Base-by-base conservation (phyloP, 1,140 invertebrate species). In the Chelonus insularis region DNA sequence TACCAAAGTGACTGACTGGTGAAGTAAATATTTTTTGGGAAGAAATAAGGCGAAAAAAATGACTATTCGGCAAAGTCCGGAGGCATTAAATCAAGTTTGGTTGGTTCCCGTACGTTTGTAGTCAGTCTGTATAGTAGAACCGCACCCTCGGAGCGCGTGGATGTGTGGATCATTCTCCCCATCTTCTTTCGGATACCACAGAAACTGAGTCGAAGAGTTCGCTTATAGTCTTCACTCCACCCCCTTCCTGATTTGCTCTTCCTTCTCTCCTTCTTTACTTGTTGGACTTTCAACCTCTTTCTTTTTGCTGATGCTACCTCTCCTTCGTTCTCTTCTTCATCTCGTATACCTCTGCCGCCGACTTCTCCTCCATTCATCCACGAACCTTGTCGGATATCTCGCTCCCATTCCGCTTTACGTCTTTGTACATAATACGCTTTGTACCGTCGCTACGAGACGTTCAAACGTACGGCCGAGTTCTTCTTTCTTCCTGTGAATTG, bases 381-480 rank as follows among this genome's bases (percentile, higher is more conserved):
- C 58, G 21, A 48, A 37, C 58, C 51, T 62, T 59, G 64, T 72
- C 65, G 71, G 66, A 67, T 73, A 76, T 75, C 72, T 73, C 70
- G 72, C 71, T 74, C 68, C 64, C 71, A 72, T 76, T 75, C 69
- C 69, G 66, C 59, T 74, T 74, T 72, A 74, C 69, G 69, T 73
- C 73, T 75, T 70, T 72, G 69, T 75, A 75, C 63, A 75, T 75
- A 76, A 77, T 74, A 65, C 69, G 66, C 73, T 68, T 74, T 75
- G 74, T 75, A 72, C 55, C 16, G 57, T 50, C 45, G 18, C 20
- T 16, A 12, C 8, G 12, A 25, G 47, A 39, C 36, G 36, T 39
- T 39, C 9, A 39, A 23, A 14, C n/a, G 47, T 18, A 45, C 41
- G 47, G 23, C 7, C n/a, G 9, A 11, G 18, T 12, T 23, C 25